Conservation (phyloP, 1,140 invertebrate genomes). For the Drosophila kurseongensis region DNA sequence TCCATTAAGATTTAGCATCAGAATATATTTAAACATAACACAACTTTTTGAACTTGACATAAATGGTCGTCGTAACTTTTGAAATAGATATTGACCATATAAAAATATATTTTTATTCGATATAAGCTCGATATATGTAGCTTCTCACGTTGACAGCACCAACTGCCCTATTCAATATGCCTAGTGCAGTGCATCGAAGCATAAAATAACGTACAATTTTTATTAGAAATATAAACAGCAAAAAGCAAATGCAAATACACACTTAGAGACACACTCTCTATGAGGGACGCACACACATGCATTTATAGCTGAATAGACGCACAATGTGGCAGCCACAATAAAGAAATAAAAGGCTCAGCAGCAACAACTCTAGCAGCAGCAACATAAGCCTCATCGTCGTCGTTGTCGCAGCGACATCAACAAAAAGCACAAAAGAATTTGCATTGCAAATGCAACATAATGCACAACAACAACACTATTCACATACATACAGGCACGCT, state of each 20-base stretch:
- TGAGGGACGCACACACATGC: constrained; percentile 1
- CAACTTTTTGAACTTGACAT: no score
- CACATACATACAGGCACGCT: constrained; percentile 20
- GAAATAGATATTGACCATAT: not conserved
- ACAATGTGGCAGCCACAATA: constrained; percentile 66
- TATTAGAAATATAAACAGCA: constrained; percentile 81
- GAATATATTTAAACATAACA: no score
- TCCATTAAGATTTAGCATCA: no score
- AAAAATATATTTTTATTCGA: not conserved
- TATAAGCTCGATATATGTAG: not conserved
- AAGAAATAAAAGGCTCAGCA: constrained; percentile 75
- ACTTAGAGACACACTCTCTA: not conserved
- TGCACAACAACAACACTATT: constrained; percentile 62
- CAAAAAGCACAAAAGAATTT: constrained; percentile 80
- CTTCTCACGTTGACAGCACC: constrained; percentile 18
- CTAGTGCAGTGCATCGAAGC: constrained; percentile 65
- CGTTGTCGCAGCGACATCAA: constrained; percentile 61
- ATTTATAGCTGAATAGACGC: constrained; percentile 37
- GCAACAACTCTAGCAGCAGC: constrained; percentile 15
- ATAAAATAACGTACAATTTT: constrained; percentile 78
- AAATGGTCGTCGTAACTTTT: no score
- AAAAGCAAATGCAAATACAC: constrained; percentile 48
- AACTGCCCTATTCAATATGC: constrained; percentile 12
- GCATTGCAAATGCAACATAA: constrained; percentile 81
- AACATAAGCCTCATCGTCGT: constrained; percentile 66